These are phyloP conservation scores for Geococcyx californianus DNA, from an alignment of 2,113 vertebrate genomes.

Conservation along the genomic window DNA sequence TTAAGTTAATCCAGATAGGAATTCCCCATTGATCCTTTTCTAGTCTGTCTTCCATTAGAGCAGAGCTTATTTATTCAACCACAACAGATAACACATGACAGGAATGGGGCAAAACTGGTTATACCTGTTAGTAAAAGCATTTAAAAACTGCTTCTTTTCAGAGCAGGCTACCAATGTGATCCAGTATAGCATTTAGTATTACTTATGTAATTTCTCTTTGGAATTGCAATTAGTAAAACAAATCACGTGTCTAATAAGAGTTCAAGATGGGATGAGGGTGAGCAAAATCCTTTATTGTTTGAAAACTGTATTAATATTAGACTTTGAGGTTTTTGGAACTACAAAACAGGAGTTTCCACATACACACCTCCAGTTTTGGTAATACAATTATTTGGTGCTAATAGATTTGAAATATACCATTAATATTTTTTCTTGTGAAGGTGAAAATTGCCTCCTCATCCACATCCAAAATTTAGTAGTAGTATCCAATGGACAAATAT, in stretches of 20 bases:
- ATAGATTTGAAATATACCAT: neutral
- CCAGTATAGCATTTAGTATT: neutral
- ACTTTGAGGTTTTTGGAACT: neutral
- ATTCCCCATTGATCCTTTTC: neutral
- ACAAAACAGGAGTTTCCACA: rapidly evolving
- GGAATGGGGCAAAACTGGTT: conserved; percentile 35
- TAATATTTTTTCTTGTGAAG: neutral
- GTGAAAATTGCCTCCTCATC: neutral
- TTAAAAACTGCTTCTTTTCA: neutral
- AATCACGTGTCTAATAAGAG: neutral
- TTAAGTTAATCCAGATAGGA: neutral
- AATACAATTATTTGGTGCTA: neutral
- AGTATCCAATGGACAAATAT: neutral
- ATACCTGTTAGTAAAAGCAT: conserved; percentile 15
- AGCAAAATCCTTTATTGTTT: neutral
- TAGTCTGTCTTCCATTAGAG: neutral
- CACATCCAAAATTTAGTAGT: neutral
- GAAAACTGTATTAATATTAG: neutral
- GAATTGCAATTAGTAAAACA: neutral
- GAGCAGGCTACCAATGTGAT: neutral
- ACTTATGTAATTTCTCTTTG: neutral
- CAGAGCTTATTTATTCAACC: conserved; percentile 14
- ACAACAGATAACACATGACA: neutral
- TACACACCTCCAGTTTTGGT: neutral
- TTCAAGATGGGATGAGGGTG: neutral